Base-by-base conservation (phyloP, 1,140 invertebrate genomes). In the Hirudo medicinalis region DNA sequence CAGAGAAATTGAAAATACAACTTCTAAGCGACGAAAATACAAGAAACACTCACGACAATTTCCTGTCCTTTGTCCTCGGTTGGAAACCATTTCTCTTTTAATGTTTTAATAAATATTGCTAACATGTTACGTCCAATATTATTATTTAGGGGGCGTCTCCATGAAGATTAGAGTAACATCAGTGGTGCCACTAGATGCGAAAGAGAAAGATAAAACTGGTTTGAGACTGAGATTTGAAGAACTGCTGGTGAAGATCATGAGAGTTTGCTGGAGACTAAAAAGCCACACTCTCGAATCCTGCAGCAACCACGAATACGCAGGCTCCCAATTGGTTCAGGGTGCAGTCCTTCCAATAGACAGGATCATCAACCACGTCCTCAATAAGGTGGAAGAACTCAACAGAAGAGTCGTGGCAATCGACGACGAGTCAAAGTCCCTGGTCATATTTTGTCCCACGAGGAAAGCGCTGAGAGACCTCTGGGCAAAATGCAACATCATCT, bases 401-500 rank as follows among this genome's bases (percentile, higher is more conserved):
- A 67, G 72, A 54, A 67, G 72, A 13, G 68, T 73, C 25, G 72
- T 73, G 57, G 67, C 32, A 27, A 55, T 73, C 20, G 68, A 73
- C 68, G 40, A 70, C 8, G 25, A 25, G 29, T 36, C 49, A 36
- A 55, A 67, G 11, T 53, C 67, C 11, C 54, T 73, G 25, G 60
- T 73, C 53, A 67, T 73, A 9, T 73, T 54, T 49, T 73, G 72
- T 27, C 72, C 72, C 17, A 73, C 72, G 54, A n/a, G 49, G 27
- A 53, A 53, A 3, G 67, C 72, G 8, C 72, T 73, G 19, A 73
- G 32, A 32, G 49, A 73, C 68, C 54, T 73, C 9, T 73, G 72
- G 72, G 72, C 72, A 25, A 73, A 70, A 67, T 73, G 72, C 53
- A 67, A 73, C 72, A 36, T 63, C 49, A 73, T 73, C 54, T 63